Conservation (phyloP, 92 coral and sea anemone genomes). For the Chrysogorgia sp. region DNA sequence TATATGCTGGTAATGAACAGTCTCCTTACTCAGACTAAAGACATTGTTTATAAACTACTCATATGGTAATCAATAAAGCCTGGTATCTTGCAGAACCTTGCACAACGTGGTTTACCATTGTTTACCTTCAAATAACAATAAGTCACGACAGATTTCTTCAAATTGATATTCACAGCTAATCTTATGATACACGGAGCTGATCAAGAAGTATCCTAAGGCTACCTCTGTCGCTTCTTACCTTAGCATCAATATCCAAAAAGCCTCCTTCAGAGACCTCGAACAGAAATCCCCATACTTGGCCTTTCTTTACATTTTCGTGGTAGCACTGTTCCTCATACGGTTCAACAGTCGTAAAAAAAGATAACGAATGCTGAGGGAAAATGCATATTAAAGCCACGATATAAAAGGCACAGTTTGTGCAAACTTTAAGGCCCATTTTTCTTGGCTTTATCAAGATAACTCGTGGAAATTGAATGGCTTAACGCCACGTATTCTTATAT, state of each 20-base stretch:
- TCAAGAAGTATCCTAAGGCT: too few relatives aligned
- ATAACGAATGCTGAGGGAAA: slow-evolving; percentile 13
- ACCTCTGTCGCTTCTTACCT: slow-evolving; percentile 13
- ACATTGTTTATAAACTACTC: too few relatives aligned
- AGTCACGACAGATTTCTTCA: too few relatives aligned
- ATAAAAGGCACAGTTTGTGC: slow-evolving; percentile 7
- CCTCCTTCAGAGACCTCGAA: slow-evolving; percentile 40
- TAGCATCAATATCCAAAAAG: slow-evolving; percentile 39
- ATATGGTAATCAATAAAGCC: too few relatives aligned
- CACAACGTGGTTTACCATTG: too few relatives aligned
- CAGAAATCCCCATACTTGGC: slow-evolving; percentile 44
- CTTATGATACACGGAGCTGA: too few relatives aligned
- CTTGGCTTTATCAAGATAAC: background rate
- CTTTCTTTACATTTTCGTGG: slow-evolving; percentile 43
- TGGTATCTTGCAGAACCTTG: too few relatives aligned
- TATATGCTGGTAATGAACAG: too few relatives aligned
- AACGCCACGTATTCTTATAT: slow-evolving; percentile 37
- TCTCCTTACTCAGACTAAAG: too few relatives aligned
- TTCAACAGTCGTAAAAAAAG: slow-evolving; percentile 33
- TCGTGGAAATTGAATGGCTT: background rate
- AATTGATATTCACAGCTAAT: too few relatives aligned
- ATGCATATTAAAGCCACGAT: slow-evolving; percentile 8
- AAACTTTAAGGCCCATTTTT: slow-evolving; percentile 23
- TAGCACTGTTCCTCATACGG: slow-evolving; percentile 45
- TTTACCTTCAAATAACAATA: too few relatives aligned